Evolutionary conservation across 2,888 invertebrate species (phyloP).

Genomic region (Ethmia dodecea): DNA sequence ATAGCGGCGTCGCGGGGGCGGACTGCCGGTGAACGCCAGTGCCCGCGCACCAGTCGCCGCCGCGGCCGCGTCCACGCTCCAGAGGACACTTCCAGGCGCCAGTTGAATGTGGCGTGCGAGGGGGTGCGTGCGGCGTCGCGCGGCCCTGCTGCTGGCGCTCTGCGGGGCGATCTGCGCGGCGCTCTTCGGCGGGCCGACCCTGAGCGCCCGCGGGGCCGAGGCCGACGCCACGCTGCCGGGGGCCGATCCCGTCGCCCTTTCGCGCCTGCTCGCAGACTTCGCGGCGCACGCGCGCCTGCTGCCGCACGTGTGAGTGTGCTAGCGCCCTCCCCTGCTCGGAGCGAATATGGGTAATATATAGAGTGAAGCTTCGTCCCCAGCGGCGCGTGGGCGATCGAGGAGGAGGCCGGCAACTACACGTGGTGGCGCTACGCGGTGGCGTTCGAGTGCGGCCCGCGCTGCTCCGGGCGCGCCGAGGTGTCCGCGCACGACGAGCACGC

Average conservation of each 20-base stretch:
- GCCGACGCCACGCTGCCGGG: constrained; percentile 13
- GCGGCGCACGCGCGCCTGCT: constrained; percentile 32
- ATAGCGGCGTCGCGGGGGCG: too few relatives aligned
- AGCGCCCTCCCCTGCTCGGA: neutral
- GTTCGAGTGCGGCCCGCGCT: constrained; percentile 40
- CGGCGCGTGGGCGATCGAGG: constrained; percentile 37
- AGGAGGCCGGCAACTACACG: constrained; percentile 43
- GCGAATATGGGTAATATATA: neutral
- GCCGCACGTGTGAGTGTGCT: constrained; percentile 21
- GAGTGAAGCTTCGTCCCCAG: constrained; percentile 18
- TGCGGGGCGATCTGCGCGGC: neutral
- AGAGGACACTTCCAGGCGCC: neutral
- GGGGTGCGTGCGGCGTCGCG: constrained; percentile 4
- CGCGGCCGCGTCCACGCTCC: neutral
- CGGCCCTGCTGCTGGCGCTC: constrained; percentile 6
- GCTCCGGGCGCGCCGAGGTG: constrained; percentile 28
- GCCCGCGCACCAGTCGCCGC: too few relatives aligned
- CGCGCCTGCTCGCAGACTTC: constrained; percentile 49
- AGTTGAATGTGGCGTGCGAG: neutral
- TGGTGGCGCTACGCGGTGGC: constrained; percentile 41
- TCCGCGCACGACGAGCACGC: constrained; percentile 3
- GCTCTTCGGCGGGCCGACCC: constrained; percentile 4
- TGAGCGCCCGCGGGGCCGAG: constrained; percentile 1
- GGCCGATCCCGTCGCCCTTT: constrained; percentile 23
- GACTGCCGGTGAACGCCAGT: too few relatives aligned